A percentile compares a stretch with the other conserved stretches of the same genome.
Evolutionary conservation across 2,888 invertebrate genomes (phyloP).

Genomic region (Drosophila peninsularis): DNA sequence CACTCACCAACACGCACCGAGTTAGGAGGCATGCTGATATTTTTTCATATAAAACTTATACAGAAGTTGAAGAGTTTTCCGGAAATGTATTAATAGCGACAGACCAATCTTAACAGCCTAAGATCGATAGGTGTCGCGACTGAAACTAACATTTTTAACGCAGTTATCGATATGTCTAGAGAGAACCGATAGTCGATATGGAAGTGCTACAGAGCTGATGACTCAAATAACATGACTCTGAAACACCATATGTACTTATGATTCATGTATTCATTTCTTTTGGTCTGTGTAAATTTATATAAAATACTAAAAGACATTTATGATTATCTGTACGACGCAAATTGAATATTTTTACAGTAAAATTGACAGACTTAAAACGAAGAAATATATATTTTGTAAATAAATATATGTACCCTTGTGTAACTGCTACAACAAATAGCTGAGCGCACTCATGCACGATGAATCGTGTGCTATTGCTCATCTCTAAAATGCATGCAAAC

Average conservation of each 20-base stretch:
- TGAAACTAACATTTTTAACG: neutral
- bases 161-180: slow-evolving; percentile 12
- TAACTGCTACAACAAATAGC: slow-evolving; percentile 18
- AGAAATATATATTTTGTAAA: neutral
- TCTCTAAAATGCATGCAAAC: slow-evolving; percentile 45
- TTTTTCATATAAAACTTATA: slow-evolving; percentile 1
- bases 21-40: slow-evolving; percentile 16
- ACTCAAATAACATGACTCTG: neutral
- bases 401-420: neutral
- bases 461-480: slow-evolving; percentile 4
- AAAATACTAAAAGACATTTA: neutral
- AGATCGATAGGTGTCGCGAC: neutral
- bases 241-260: too few relatives aligned
- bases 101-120: slow-evolving; percentile 5
- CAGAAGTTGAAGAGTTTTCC: neutral
- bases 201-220: neutral
- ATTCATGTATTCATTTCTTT: too few relatives aligned
- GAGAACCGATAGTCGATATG: neutral
- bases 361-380: neutral
- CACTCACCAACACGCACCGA: slow-evolving; percentile 57
- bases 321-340: neutral
- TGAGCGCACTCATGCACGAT: neutral
- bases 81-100: slow-evolving; percentile 40
- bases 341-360: neutral
- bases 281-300: neutral